Evolutionary conservation across 2,113 vertebrate species (phyloP).

Genomic region (Apodemus sylvaticus): DNA sequence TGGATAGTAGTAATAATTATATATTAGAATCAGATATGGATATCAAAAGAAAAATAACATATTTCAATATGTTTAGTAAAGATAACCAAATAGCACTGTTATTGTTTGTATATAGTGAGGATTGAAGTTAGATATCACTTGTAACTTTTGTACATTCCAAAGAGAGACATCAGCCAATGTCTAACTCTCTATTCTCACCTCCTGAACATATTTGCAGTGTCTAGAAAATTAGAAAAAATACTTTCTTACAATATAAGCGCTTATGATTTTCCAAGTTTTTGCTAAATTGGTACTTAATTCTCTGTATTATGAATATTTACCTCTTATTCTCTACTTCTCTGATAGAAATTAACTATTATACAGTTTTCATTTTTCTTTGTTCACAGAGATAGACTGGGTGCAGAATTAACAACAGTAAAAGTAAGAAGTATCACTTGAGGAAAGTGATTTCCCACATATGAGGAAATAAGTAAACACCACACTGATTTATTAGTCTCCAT

Average conservation of each 20-base stretch:
- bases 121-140: background rate
- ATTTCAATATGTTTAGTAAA: background rate
- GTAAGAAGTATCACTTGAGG: background rate
- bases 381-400: background rate
- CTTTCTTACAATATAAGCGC: background rate
- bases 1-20: background rate
- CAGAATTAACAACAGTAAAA: background rate
- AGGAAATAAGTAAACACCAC: background rate
- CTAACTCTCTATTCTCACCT: background rate
- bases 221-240: background rate
- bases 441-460: background rate
- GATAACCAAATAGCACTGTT: background rate
- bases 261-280: background rate
- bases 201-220: background rate
- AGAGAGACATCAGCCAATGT: background rate
- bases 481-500: background rate
- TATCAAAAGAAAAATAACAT: background rate
- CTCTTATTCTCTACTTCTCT: conserved; percentile 43
- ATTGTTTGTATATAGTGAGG: background rate
- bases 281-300: background rate
- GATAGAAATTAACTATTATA: background rate
- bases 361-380: background rate
- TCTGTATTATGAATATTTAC: background rate
- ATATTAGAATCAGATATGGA: background rate
- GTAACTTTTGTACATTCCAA: background rate